Evolutionary conservation across 2,888 invertebrate genomes (phyloP).

Genomic region (Drosophila conformis): DNA sequence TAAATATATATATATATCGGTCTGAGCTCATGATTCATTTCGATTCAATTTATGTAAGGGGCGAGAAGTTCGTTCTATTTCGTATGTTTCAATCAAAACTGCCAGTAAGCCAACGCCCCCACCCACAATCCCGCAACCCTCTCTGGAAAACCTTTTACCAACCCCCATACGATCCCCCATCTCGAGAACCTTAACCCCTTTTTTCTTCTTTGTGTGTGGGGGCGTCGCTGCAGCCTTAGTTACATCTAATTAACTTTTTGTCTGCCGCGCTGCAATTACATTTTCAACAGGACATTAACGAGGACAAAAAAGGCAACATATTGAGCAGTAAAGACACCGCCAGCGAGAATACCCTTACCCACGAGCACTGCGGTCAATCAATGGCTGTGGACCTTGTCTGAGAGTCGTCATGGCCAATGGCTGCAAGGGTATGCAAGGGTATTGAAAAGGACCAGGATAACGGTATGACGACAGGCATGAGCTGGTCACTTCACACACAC

Average conservation of each 20-base stretch:
- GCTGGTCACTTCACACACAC: conserved; percentile 37
- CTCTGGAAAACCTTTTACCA: conserved; percentile 3
- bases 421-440: conserved; percentile 1
- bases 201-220: conserved; percentile 1
- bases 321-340: conserved; percentile 11
- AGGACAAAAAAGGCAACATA: background rate
- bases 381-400: background rate
- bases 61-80: background rate
- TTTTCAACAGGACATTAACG: conserved; percentile 64
- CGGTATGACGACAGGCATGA: conserved; percentile 49
- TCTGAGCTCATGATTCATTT: conserved; percentile 60
- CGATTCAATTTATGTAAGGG: background rate
- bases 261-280: conserved; percentile 66
- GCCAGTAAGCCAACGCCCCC: background rate
- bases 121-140: no score
- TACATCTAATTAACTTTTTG: conserved; percentile 78
- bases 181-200: conserved; percentile 15
- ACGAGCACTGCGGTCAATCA: background rate
- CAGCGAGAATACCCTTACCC: conserved; percentile 23
- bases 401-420: background rate
- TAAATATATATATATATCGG: background rate
- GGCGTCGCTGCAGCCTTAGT: conserved; percentile 58
- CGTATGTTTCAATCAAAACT: conserved; percentile 62
- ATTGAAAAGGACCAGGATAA: conserved; percentile 26
- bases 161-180: conserved; percentile 4